A percentile compares a stretch with the other conserved stretches of the same genome.
Conservation (phyloP, 2,888 invertebrate genomes). For the Drosophila ustulata region DNA sequence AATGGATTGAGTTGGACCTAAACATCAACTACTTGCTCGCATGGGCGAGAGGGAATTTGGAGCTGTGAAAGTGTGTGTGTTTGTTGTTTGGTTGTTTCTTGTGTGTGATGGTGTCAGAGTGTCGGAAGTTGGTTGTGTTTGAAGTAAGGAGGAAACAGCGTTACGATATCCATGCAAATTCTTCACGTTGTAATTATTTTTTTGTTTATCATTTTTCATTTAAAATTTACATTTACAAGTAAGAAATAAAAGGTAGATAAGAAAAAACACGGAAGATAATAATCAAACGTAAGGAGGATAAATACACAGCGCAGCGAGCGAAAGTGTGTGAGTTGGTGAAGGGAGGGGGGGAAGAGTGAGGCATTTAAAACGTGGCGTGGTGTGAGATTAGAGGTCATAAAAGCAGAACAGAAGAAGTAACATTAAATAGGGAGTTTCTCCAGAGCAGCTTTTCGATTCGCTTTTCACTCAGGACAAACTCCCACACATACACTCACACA, state of each 20-base stretch:
- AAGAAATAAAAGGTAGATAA: constrained; percentile 36
- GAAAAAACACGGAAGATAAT: constrained; percentile 22
- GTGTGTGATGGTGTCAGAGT: constrained; percentile 26
- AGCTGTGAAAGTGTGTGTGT: constrained; percentile 22
- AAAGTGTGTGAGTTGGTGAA: constrained; percentile 13
- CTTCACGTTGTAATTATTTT: constrained; percentile 76
- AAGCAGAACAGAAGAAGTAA: constrained; percentile 45
- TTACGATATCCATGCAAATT: constrained; percentile 85
- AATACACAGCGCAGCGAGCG: constrained; percentile 41
- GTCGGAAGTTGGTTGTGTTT: constrained; percentile 31
- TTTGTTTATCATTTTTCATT: constrained; percentile 51
- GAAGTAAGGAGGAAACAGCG: constrained; percentile 76
- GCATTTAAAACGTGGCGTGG: constrained; percentile 24
- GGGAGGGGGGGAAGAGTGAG: constrained; percentile 13
- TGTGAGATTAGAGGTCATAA: constrained; percentile 10
- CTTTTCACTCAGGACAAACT: constrained; percentile 7
- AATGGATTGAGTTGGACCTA: constrained; percentile 6
- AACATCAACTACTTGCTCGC: constrained; percentile 14
- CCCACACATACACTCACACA: constrained; percentile 19
- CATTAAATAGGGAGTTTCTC: constrained; percentile 17
- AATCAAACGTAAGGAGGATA: constrained; percentile 39
- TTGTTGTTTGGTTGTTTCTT: constrained; percentile 15
- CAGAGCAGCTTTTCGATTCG: constrained; percentile 16
- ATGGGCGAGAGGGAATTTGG: neutral
- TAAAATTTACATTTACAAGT: constrained; percentile 67